Evolutionary conservation across 2,888 invertebrate genomes (phyloP), one percentile per base, ranked within the genome.

Genomic region (Andricus quercusramuli): DNA sequence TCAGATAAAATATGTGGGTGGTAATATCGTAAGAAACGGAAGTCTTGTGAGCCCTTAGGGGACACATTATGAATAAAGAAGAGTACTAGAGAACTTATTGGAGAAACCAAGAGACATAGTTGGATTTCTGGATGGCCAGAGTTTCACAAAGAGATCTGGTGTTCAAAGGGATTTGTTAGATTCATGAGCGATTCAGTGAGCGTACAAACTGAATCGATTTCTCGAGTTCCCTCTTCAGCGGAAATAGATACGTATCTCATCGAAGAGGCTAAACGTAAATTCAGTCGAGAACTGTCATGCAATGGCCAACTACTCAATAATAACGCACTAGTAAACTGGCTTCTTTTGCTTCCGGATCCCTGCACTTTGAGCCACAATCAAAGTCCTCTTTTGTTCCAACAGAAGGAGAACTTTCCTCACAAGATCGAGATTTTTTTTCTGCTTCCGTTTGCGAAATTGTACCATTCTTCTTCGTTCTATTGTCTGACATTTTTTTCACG

Each of bases 181-280:
- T 29, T 70, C 51, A 70, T 70, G 47, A 70, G 29, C 25, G 29
- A 70, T 70, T 70, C 70, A 47, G 51, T 47, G 51, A 51, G 70
- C 29, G 29, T 47, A 29, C 17, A 51, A 70, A 70, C 29, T 51
- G 47, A 37, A 66, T 66, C 66, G 32, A 66, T 66, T 37, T 37
- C 66, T 66, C 66, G 41, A 66, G 66, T 66, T 37, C 17, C n/a
- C 66, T 37, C 32, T 66, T 66, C 37, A 66, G 37, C 66, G 66
- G 32, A 66, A 66, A 37, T 62, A 51, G 51, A 37, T 37, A 37
- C 37, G 29, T 65, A 17, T 65, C 25, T 65, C 65, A 66, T 32
- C 32, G 65, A 32, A 32, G 65, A 65, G 37, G 32, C 66, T 41
- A 66, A 66, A 66, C 32, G 37, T 66, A 66, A 66, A 66, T 37